phyloP scores from a whole-genome alignment of 2,113 vertebrate species.

The Coryphaenoides rupestris region DNA sequence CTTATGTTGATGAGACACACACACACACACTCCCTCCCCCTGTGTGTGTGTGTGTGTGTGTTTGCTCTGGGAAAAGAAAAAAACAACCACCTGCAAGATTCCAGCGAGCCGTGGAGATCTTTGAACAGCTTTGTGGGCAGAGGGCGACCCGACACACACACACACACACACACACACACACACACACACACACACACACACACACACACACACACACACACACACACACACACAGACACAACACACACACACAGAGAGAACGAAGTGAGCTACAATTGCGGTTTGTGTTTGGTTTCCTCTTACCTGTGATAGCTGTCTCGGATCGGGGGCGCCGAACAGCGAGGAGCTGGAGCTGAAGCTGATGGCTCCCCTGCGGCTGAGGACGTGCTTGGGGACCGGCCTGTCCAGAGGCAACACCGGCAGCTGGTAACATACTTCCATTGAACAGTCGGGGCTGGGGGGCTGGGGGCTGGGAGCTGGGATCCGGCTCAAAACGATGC shows the following conservation, averaged over 20 bases:
- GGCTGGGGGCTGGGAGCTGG: no score
- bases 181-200: no score
- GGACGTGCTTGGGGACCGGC: constrained; percentile 98
- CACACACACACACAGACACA: no score
- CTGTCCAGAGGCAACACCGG: constrained; percentile 99
- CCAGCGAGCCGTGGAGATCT: constrained; percentile 43
- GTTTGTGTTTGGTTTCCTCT: constrained; percentile 8
- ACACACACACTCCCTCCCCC: no score
- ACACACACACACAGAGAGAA: no score
- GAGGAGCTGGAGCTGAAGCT: constrained; percentile 99
- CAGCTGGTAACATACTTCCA: constrained; percentile 99
- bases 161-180: no score
- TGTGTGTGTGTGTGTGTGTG: not conserved
- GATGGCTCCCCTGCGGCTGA: constrained; percentile 98
- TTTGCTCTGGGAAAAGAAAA: constrained; percentile 33
- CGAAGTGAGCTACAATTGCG: not conserved
- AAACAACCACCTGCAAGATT: constrained; percentile 68
- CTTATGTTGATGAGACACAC: no score
- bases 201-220: no score
- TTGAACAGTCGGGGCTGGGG: constrained; percentile 82
- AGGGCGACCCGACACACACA: not conserved
- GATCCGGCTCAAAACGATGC: constrained; percentile 57
- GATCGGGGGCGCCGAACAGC: constrained; percentile 95
- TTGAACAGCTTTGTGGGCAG: constrained; percentile 24
- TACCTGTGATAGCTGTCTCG: constrained; percentile 98